phyloP scores from a whole-genome alignment of 2,113 vertebrate species.

The Lagopus muta region DNA sequence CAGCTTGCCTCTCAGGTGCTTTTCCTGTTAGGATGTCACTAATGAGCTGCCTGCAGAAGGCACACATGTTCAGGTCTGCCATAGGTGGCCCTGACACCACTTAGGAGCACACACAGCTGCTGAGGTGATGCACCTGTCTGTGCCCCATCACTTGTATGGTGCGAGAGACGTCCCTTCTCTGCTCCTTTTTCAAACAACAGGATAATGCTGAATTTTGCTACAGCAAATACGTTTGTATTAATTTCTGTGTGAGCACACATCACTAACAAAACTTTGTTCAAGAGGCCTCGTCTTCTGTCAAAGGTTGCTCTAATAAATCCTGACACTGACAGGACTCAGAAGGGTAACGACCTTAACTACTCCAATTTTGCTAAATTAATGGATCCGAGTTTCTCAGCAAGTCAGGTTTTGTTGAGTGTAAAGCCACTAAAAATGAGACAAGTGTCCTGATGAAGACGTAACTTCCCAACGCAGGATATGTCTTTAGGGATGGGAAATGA shows the following conservation, averaged over 20 bases:
- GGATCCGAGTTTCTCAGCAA: not conserved
- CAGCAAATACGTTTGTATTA: not conserved
- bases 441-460: not conserved
- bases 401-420: not conserved
- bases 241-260: not conserved
- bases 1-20: not conserved
- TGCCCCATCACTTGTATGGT: rapidly evolving
- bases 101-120: not conserved
- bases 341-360: not conserved
- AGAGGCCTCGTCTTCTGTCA: not conserved
- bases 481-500: not conserved
- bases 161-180: not conserved
- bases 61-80: rapidly evolving
- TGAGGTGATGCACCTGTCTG: not conserved
- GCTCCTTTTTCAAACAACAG: not conserved
- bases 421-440: not conserved
- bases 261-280: not conserved
- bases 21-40: not conserved
- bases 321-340: not conserved
- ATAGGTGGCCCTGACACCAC: not conserved
- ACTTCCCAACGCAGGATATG: not conserved
- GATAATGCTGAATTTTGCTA: not conserved
- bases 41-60: not conserved
- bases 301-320: not conserved
- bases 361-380: not conserved